These are phyloP conservation scores for Drosophila limbata DNA, from an alignment of 2,888 invertebrate genomes.

Conservation along the genomic window DNA sequence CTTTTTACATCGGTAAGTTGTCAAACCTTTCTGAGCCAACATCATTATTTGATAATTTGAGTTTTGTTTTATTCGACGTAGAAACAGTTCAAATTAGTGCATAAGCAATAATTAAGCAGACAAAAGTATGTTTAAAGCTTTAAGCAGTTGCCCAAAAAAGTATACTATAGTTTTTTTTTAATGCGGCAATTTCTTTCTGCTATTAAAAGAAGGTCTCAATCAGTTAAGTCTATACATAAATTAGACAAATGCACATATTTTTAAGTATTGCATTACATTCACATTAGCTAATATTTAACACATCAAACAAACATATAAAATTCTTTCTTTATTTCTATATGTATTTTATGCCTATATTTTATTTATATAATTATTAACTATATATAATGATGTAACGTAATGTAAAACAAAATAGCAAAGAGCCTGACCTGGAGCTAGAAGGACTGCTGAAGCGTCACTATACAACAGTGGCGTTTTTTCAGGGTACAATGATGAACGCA, in stretches of 20 bases:
- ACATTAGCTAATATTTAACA: conserved; percentile 45
- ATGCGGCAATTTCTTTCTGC: conserved; percentile 29
- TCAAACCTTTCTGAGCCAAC: neutral
- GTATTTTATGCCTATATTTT: conserved; percentile 22
- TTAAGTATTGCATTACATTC: conserved; percentile 62
- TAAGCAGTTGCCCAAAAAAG: conserved; percentile 33
- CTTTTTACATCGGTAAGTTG: conserved; percentile 98
- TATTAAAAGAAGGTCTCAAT: conserved; percentile 22
- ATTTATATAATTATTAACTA: conserved; percentile 36
- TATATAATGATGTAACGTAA: conserved; percentile 64
- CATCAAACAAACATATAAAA: conserved; percentile 9
- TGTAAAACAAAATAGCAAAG: conserved; percentile 91
- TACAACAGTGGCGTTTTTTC: conserved; percentile 99
- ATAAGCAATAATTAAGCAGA: conserved; percentile 64
- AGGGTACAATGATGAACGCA: conserved; percentile 99
- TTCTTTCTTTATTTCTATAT: conserved; percentile 15
- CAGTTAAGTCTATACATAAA: conserved; percentile 47
- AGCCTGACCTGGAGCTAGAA: conserved; percentile 99
- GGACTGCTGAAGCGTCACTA: conserved; percentile 99
- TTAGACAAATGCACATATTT: conserved; percentile 63
- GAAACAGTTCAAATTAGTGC: conserved; percentile 49
- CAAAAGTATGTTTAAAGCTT: conserved; percentile 14
- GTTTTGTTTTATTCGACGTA: conserved; percentile 41
- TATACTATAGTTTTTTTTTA: conserved; percentile 16
- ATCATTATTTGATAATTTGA: conserved; percentile 41